A percentile compares a stretch with the other conserved stretches of the same genome.
Conservation (phyloP, 35 echinoderm and acorn worm species). For the Apostichopus japonicus region DNA sequence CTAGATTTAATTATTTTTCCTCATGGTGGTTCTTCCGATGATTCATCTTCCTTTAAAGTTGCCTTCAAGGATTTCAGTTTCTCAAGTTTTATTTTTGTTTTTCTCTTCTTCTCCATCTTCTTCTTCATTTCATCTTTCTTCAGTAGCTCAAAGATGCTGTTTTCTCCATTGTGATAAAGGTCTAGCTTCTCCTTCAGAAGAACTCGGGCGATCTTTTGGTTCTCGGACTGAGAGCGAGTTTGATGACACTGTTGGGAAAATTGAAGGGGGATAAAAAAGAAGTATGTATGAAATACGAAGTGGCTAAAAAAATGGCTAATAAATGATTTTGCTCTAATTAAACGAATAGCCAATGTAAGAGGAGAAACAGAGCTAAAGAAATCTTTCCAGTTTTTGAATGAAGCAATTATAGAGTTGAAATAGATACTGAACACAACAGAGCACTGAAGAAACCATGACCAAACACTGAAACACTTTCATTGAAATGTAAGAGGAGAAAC, state of each 20-base stretch:
- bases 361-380: no score
- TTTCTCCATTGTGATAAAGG: conserved; percentile 77
- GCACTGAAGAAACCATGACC: no score
- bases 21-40: neutral
- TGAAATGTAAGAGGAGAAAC: no score
- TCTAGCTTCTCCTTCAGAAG: conserved; percentile 89
- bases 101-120: conserved; percentile 80
- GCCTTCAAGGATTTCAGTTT: conserved; percentile 78
- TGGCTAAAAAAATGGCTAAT: no score
- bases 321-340: no score
- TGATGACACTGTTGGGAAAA: conserved; percentile 82
- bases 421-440: no score
- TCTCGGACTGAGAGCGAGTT: conserved; percentile 86
- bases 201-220: conserved; percentile 86
- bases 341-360: no score
- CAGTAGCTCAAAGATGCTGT: conserved; percentile 65
- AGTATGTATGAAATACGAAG: neutral
- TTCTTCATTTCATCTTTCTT: conserved; percentile 74
- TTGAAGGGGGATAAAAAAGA: neutral
- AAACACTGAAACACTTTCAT: no score
- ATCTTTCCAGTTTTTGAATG: no score
- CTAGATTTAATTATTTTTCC: no score
- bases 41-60: conserved; percentile 34
- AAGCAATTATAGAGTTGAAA: no score
- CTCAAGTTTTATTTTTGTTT: conserved; percentile 82